Percentiles rank a stretch among this genome's conserved stretches.
Conservation (phyloP, 2,888 invertebrate genomes). For the Meta bourneti region DNA sequence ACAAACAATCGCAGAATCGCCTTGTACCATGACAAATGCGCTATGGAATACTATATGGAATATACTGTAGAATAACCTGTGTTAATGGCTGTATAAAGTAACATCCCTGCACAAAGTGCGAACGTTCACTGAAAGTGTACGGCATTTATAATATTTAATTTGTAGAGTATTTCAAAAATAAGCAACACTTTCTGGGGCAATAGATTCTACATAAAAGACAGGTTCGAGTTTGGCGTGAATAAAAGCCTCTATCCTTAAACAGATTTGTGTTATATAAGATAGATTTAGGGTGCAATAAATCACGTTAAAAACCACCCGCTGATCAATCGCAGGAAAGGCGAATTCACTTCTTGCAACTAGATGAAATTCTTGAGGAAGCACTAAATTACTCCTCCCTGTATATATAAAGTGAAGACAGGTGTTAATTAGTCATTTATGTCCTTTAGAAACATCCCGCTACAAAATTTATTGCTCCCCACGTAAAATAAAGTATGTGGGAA, state of each 20-base stretch:
- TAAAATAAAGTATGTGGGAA: slow-evolving; percentile 46
- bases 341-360: slow-evolving; percentile 44
- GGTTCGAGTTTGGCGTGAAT: too few relatives aligned
- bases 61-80: too few relatives aligned
- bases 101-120: too few relatives aligned
- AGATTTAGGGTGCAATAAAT: slow-evolving; percentile 28
- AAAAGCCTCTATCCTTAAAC: neutral
- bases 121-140: too few relatives aligned
- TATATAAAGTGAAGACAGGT: slow-evolving; percentile 57
- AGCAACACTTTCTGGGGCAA: too few relatives aligned
- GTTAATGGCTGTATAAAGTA: too few relatives aligned
- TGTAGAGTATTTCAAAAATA: too few relatives aligned
- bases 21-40: too few relatives aligned
- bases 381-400: slow-evolving; percentile 43
- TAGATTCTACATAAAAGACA: too few relatives aligned
- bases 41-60: too few relatives aligned
- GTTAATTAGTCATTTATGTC: slow-evolving; percentile 74
- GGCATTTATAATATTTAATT: too few relatives aligned
- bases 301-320: neutral
- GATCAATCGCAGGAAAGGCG: neutral
- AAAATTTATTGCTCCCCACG: slow-evolving; percentile 55
- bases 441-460: slow-evolving; percentile 35
- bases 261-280: neutral
- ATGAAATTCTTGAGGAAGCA: slow-evolving; percentile 65
- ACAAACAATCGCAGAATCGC: too few relatives aligned